Base-by-base conservation (phyloP, 2,113 vertebrate species). In the Python bivittatus region DNA sequence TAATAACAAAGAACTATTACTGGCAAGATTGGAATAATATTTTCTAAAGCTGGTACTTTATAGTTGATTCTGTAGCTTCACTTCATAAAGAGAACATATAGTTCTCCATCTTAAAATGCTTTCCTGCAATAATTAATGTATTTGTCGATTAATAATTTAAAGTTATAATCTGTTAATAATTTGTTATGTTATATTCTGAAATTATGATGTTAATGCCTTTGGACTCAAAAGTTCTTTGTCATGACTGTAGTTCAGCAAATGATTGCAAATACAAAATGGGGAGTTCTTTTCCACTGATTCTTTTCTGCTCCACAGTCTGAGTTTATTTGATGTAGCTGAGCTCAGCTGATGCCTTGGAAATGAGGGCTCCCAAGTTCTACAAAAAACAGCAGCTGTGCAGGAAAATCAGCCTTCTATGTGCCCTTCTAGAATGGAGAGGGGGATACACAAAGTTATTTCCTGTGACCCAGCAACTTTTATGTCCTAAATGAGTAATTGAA, bases 1-100 rank as follows among this genome's bases (percentile, higher is more conserved):
- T 91, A 90, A 87, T 90, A 87, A 88, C 29, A 2, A 64, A n/a
- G 10, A 88, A 20, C 54, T 91, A 90, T 84, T 91, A 61, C 85
- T 44, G 22, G 84, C 91, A 60, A 91, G 44, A 68, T 1, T 53
- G 88, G 33, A 93, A 91, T 27, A 88, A 29, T 44, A 89, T 60
- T 0, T 60, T 89, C 20, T 22, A 60, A 92, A 68, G 87, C 86
- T 0, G 0, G 11, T 56, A 6, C 25, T 92, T 94, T 93, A 38
- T 0, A 68, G 11, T 61, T 85, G 2, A 38, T 88, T 6, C 42
- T 56, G 89, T 20, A 90, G 44, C 87, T 92, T 88, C 89, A 90
- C 25, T 48, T 93, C 44, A 53, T 29, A 91, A 61, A 88, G 33
- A 88, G 33, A 33, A 64, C 23, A 22, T 61, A 85, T 42, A n/a